A percentile compares a stretch with the other conserved stretches of the same genome.
These are phyloP conservation scores for Patella ulyssiponensis DNA, from an alignment of 2,888 invertebrate genomes.

Conservation along the genomic window DNA sequence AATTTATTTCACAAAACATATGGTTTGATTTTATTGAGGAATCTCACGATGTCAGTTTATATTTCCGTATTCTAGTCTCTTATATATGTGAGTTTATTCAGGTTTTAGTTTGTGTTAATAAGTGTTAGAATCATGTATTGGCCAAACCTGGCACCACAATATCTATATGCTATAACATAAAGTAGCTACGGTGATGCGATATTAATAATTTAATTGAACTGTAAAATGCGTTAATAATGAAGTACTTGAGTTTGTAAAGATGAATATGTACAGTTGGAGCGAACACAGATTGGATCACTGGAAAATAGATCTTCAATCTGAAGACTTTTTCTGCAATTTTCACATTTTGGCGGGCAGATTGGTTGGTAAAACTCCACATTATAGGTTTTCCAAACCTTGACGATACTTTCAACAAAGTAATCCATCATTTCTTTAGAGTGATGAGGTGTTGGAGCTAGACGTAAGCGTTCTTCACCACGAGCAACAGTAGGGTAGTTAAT, in stretches of 20 bases:
- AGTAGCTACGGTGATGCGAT: too few species aligned
- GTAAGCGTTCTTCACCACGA: slow-evolving; percentile 90
- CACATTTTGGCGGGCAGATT: slow-evolving; percentile 58
- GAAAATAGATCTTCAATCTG: slow-evolving; percentile 51
- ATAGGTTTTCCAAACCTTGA: slow-evolving; percentile 85
- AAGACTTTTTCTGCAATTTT: slow-evolving; percentile 56
- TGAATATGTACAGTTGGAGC: slow-evolving; percentile 62
- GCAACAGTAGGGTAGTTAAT: slow-evolving; percentile 98
- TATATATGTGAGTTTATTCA: too few species aligned
- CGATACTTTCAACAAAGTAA: slow-evolving; percentile 74
- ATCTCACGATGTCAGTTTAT: too few species aligned
- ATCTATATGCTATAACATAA: too few species aligned
- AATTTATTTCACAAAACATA: too few species aligned
- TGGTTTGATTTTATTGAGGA: too few species aligned
- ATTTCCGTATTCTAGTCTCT: too few species aligned
- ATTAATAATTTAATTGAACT: too few species aligned
- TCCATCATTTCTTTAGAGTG: slow-evolving; percentile 94
- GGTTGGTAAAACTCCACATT: slow-evolving; percentile 74
- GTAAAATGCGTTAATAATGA: too few species aligned
- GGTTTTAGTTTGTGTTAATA: too few species aligned
- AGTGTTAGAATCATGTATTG: too few species aligned
- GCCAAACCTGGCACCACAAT: too few species aligned
- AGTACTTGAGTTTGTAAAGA: slow-evolving; percentile 51
- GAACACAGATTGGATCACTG: slow-evolving; percentile 51
- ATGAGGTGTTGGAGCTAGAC: slow-evolving; percentile 94